These are phyloP conservation scores for Microctonus aethiopoides DNA, from an alignment of 2,888 invertebrate genomes.

Conservation along the genomic window DNA sequence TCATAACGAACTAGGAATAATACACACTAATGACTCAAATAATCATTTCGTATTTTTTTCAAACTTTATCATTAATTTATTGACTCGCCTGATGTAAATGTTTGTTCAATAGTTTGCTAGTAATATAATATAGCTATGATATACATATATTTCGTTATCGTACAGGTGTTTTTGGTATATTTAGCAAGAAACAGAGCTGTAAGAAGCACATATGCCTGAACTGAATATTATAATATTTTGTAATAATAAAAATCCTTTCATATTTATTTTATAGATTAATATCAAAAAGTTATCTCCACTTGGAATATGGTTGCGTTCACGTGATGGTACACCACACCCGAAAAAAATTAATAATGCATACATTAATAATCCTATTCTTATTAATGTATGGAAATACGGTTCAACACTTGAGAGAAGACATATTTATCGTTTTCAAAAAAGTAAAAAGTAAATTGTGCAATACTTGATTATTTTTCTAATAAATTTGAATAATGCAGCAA, in stretches of 20 bases:
- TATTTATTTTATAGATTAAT: not conserved
- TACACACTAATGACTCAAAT: not conserved
- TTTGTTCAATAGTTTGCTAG: not conserved
- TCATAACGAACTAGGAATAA: not conserved
- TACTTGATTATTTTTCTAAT: no score
- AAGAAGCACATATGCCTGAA: not conserved
- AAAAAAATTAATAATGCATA: conserved; percentile 26
- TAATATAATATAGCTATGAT: not conserved
- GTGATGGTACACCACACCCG: conserved; percentile 55
- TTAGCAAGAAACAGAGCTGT: not conserved
- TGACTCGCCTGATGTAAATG: not conserved
- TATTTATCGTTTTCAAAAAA: conserved; percentile 67
- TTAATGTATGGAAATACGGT: conserved; percentile 74
- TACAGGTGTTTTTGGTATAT: not conserved
- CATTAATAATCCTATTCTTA: conserved; percentile 59
- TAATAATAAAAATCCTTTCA: no score
- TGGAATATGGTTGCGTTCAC: conserved; percentile 65
- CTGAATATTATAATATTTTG: not conserved
- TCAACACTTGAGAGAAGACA: conserved; percentile 71
- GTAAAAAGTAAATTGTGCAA: conserved; percentile 45
- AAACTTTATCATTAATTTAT: no score
- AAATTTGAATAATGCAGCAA: not conserved
- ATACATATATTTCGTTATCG: not conserved
- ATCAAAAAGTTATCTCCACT: conserved; percentile 56
- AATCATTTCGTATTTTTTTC: no score